Evolutionary conservation across 2,113 vertebrate genomes (phyloP).

Genomic region (Mirounga angustirostris): DNA sequence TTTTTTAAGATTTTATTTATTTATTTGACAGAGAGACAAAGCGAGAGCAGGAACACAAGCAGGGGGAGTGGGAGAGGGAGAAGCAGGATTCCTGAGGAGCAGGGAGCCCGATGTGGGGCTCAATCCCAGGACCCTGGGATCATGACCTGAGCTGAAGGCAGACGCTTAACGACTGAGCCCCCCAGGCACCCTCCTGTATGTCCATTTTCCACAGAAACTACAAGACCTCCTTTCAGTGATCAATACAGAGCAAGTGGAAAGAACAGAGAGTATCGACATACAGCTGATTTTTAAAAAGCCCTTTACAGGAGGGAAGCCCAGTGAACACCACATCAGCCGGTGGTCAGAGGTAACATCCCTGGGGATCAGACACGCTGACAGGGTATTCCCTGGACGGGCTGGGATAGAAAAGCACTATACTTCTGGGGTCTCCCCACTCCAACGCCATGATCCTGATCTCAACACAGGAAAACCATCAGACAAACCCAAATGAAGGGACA

Average conservation of each 20-base stretch:
- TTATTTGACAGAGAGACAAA: no score
- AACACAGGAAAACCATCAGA: background rate
- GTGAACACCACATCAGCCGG: background rate
- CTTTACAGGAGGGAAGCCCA: background rate
- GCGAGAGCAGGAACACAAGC: no score
- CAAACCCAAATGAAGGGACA: background rate
- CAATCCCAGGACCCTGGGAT: no score
- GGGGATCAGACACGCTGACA: background rate
- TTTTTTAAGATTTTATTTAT: no score
- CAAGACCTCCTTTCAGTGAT: background rate
- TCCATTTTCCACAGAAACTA: background rate
- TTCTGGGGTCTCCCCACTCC: background rate
- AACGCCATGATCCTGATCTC: background rate
- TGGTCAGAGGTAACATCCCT: background rate
- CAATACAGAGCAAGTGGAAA: background rate
- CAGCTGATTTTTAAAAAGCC: background rate
- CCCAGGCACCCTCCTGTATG: no score
- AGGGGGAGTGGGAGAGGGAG: no score
- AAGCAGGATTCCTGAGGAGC: no score
- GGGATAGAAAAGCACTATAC: background rate
- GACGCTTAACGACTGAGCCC: no score
- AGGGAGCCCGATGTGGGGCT: no score
- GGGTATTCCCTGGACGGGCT: fast-evolving
- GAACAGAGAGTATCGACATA: background rate
- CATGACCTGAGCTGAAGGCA: no score